phyloP scores from a whole-genome alignment of 2,888 invertebrate species.

The Oxycera nigricornis region DNA sequence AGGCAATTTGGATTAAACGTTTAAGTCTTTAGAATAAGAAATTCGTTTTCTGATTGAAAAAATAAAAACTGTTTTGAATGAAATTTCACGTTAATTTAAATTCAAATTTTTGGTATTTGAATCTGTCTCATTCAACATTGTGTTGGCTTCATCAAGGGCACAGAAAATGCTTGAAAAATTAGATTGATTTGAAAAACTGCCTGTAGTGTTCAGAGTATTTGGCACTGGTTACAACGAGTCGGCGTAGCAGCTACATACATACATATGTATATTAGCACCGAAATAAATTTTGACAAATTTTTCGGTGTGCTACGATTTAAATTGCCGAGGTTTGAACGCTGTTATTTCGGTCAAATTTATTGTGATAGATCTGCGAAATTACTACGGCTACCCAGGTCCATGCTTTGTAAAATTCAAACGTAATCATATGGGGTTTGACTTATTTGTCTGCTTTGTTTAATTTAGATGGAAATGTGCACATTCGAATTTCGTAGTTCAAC shows the following conservation, averaged over 20 bases:
- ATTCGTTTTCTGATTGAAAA: too few relatives aligned
- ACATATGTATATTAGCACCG: too few relatives aligned
- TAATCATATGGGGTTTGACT: neutral
- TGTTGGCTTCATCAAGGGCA: neutral
- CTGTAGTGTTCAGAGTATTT: constrained; percentile 26
- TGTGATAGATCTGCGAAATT: constrained; percentile 25
- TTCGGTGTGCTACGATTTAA: constrained; percentile 2
- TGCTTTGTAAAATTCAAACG: neutral
- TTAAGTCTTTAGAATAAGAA: too few relatives aligned
- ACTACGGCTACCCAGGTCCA: neutral
- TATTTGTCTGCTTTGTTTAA: constrained; percentile 16
- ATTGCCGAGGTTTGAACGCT: constrained; percentile 13
- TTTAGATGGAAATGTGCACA: constrained; percentile 34
- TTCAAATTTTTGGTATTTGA: neutral
- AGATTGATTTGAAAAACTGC: neutral
- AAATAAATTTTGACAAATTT: neutral
- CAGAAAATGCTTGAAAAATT: neutral
- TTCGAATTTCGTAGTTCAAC: constrained; percentile 33
- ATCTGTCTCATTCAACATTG: too few relatives aligned
- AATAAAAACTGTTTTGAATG: too few relatives aligned
- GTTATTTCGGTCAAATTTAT: constrained; percentile 27
- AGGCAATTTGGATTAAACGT: too few relatives aligned
- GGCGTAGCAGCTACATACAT: neutral
- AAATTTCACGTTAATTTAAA: neutral
- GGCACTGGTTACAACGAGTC: neutral